These are phyloP conservation scores for Parauchenoglanis ngamensis DNA, from an alignment of 2,797 vertebrate genomes.

Conservation along the genomic window DNA sequence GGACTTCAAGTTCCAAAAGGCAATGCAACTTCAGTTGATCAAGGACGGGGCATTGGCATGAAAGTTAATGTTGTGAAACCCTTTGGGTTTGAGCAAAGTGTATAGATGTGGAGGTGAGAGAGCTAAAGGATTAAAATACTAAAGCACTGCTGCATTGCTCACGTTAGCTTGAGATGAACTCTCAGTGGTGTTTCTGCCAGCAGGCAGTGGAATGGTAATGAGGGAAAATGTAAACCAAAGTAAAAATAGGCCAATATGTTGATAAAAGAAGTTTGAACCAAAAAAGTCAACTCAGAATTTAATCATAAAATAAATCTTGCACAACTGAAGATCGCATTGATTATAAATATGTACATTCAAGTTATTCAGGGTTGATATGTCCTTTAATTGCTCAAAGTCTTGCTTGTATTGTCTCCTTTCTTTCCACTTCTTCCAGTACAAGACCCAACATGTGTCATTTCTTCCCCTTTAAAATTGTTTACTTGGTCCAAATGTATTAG, in stretches of 20 bases:
- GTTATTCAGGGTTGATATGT: not conserved
- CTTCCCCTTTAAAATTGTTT: not conserved
- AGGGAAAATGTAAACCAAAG: not conserved
- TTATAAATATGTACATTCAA: not conserved
- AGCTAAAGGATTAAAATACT: not conserved
- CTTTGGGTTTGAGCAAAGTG: not conserved
- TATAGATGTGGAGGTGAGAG: not conserved
- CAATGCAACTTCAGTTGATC: not conserved
- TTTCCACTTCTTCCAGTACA: not conserved
- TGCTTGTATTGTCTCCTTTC: not conserved
- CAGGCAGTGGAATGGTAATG: not conserved
- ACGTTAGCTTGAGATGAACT: not conserved
- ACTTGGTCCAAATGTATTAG: not conserved
- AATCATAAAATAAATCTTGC: not conserved
- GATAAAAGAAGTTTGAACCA: not conserved
- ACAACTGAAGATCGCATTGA: not conserved
- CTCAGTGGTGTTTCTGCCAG: not conserved
- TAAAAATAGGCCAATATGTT: not conserved
- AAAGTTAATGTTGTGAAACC: not conserved
- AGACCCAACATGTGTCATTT: not conserved
- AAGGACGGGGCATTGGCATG: not conserved
- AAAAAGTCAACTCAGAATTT: not conserved
- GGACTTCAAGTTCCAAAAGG: not conserved
- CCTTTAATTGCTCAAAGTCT: not conserved
- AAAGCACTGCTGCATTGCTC: not conserved